phyloP scores from a whole-genome alignment of 2,113 vertebrate species.

The Sylvietta virens region DNA sequence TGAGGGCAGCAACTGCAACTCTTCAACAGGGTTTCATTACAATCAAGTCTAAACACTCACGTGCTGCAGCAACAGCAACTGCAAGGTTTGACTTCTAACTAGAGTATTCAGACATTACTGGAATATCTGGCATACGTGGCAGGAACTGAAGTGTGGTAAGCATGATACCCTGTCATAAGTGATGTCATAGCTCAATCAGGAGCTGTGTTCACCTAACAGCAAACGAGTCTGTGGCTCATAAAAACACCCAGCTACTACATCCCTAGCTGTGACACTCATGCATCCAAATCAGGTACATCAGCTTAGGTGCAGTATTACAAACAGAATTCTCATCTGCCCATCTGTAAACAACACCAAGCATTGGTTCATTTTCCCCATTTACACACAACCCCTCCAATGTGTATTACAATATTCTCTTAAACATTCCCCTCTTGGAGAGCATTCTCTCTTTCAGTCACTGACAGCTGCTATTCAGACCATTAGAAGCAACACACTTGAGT shows the following conservation, averaged over 20 bases:
- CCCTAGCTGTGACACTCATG: background rate
- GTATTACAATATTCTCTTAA: background rate
- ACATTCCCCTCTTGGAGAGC: background rate
- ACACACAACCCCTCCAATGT: rapidly evolving
- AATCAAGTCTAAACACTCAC: background rate
- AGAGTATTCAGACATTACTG: background rate
- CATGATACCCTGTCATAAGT: background rate
- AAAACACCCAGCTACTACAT: background rate
- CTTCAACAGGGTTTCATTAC: background rate
- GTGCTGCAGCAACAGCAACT: background rate
- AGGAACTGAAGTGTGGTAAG: background rate
- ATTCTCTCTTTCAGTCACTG: background rate
- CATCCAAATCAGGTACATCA: rapidly evolving
- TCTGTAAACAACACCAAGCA: background rate
- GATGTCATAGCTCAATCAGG: background rate
- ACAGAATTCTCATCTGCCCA: background rate
- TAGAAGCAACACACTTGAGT: background rate
- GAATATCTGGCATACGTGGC: background rate
- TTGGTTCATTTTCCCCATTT: background rate
- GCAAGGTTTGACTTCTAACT: background rate
- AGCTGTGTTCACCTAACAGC: background rate
- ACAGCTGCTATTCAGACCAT: background rate
- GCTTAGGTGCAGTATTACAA: background rate
- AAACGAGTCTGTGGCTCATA: background rate
- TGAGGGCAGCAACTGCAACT: background rate